Conservation (phyloP, 2,888 invertebrate species). For the Drosophila siamana region DNA sequence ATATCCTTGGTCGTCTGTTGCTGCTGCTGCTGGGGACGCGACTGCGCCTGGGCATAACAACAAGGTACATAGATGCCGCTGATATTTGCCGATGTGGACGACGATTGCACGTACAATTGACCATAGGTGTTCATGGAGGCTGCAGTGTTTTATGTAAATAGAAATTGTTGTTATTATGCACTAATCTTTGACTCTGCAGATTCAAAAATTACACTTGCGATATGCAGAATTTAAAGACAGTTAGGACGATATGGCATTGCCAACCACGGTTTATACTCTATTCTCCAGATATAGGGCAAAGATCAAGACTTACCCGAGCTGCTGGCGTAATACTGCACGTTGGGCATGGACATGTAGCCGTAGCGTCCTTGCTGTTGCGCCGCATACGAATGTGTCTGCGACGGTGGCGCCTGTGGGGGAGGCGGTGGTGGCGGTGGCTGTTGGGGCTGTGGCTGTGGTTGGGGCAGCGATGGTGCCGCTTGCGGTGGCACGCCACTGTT, state of each 20-base stretch:
- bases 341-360: conserved; percentile 34
- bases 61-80: conserved; percentile 28
- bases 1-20: conserved; percentile 10
- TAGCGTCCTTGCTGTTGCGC: background rate
- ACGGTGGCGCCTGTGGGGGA: background rate
- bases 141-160: conserved; percentile 4
- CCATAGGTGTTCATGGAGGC: conserved; percentile 57
- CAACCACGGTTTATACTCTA: no score
- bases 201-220: no score
- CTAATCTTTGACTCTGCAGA: no score
- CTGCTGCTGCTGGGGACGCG: conserved; percentile 5
- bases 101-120: conserved; percentile 46
- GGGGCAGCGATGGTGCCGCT: background rate
- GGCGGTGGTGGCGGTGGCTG: background rate
- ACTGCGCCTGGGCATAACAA: background rate
- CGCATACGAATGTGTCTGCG: background rate
- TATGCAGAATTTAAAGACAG: no score
- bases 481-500: background rate
- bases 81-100: conserved; percentile 40
- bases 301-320: conserved; percentile 40
- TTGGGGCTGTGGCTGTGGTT: background rate
- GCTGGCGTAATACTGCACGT: conserved; percentile 53
- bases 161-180: background rate
- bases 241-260: no score
- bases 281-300: no score